Evolutionary conservation across 2,888 invertebrate species (phyloP).

Genomic region (Lasioglossum malachurum): DNA sequence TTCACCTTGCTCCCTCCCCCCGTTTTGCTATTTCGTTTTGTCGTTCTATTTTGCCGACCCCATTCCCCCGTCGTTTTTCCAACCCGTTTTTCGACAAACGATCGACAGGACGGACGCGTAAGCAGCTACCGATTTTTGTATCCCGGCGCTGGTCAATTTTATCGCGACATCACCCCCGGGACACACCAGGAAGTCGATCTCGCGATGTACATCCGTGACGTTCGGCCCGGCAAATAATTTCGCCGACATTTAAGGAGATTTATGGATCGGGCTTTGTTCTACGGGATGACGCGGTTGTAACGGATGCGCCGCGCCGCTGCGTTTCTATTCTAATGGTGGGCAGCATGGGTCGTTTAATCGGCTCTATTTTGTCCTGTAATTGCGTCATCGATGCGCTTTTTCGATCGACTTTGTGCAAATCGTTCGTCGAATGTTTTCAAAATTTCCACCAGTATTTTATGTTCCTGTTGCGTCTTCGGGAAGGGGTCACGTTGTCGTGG

Average conservation of each 20-base stretch:
- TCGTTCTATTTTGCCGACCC: neutral
- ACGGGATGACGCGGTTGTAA: neutral
- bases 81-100: conserved; percentile 17
- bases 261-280: conserved; percentile 20
- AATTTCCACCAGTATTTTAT: too few species aligned
- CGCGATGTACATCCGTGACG: conserved; percentile 32
- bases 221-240: conserved; percentile 35
- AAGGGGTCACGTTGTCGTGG: neutral
- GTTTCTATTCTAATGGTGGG: neutral
- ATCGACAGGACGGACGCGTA: conserved; percentile 34
- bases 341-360: neutral
- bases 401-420: neutral
- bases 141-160: conserved; percentile 13
- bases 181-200: conserved; percentile 32
- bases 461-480: neutral
- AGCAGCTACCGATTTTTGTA: conserved; percentile 45
- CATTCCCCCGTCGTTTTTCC: neutral
- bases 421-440: neutral
- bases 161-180: conserved; percentile 27
- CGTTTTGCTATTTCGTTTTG: neutral
- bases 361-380: neutral
- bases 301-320: neutral
- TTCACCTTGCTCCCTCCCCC: neutral
- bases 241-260: conserved; percentile 32
- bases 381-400: neutral